Conservation (phyloP, 2,113 vertebrate genomes). For the Crotalus horridus region DNA sequence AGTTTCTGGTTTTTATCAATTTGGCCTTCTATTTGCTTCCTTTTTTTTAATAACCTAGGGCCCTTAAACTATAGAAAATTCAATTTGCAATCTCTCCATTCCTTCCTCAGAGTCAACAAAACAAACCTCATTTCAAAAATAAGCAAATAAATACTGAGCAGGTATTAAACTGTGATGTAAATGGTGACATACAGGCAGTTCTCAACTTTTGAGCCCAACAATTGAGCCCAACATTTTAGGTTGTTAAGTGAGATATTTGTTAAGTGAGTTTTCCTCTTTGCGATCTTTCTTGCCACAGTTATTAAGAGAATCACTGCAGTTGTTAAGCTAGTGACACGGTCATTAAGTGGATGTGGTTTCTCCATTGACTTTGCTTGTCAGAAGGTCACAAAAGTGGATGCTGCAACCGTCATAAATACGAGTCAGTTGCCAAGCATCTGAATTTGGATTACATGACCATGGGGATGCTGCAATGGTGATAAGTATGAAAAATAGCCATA, state of each 20-base stretch:
- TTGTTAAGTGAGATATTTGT: not conserved
- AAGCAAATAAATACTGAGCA: not conserved
- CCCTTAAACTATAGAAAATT: not conserved
- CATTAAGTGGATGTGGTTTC: not conserved
- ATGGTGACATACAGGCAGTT: not conserved
- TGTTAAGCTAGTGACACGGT: too few species aligned
- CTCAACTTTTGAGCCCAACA: not conserved
- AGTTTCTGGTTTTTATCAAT: not conserved
- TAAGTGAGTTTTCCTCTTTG: not conserved
- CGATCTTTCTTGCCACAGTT: not conserved
- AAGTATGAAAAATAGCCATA: not conserved
- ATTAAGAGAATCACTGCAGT: not conserved
- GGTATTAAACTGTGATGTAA: not conserved
- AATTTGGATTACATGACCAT: not conserved
- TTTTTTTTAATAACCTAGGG: not conserved
- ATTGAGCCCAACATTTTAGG: not conserved
- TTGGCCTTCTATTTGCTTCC: not conserved
- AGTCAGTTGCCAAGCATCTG: not conserved
- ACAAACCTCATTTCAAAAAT: not conserved
- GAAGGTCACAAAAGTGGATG: not conserved
- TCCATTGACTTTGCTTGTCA: too few species aligned
- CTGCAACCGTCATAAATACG: not conserved
- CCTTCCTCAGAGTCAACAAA: not conserved
- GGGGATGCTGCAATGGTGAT: too few species aligned
- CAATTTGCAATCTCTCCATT: not conserved